phyloP scores from a whole-genome alignment of 2,797 vertebrate species.

The Spondyliosoma cantharus region DNA sequence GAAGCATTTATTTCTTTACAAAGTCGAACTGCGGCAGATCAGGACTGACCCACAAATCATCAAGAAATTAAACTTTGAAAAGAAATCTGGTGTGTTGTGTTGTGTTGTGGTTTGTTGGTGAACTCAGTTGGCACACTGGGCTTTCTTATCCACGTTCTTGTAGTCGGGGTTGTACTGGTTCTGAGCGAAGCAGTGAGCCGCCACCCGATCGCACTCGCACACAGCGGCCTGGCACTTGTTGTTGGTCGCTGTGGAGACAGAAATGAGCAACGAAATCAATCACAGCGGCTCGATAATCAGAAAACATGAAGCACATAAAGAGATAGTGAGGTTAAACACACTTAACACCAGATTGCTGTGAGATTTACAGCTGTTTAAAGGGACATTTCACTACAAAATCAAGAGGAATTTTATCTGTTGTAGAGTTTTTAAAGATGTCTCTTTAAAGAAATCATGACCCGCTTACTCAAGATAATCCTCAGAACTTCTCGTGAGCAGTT shows the following conservation, averaged over 20 bases:
- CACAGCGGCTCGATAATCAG: not conserved
- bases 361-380: no score
- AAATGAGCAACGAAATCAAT: not conserved
- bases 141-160: constrained; percentile 71
- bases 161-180: constrained; percentile 69
- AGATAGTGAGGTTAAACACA: not conserved
- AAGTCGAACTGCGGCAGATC: not conserved
- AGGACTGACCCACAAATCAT: not conserved
- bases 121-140: constrained; percentile 65
- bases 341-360: no score
- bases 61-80: constrained; percentile 18
- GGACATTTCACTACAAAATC: no score
- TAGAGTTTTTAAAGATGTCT: no score
- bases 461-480: no score
- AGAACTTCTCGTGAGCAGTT: no score
- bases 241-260: constrained; percentile 72
- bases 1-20: not conserved
- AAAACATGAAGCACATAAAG: not conserved
- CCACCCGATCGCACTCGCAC: constrained; percentile 81
- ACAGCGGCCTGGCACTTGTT: constrained; percentile 76
- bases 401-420: no score
- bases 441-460: no score
- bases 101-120: not conserved
- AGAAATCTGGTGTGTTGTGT: not conserved
- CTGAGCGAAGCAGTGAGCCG: constrained; percentile 79